These are phyloP conservation scores for Heliconius ismenius DNA, from an alignment of 2,888 invertebrate species.

Conservation along the genomic window DNA sequence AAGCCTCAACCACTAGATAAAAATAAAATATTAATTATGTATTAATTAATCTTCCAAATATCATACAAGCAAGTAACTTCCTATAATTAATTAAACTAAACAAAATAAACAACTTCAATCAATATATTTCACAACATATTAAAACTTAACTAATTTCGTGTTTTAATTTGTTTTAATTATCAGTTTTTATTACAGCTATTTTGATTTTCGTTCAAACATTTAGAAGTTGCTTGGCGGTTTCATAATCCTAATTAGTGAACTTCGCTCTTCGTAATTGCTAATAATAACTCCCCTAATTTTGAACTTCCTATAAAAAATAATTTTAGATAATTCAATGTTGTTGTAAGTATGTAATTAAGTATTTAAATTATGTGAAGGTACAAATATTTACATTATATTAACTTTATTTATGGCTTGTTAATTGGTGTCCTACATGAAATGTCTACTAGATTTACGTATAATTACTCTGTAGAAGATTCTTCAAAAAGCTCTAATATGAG, in stretches of 20 bases:
- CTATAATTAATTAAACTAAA: slow-evolving; percentile 1
- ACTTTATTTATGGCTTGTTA: background rate
- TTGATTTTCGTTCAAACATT: slow-evolving; percentile 54
- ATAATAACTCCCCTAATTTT: slow-evolving; percentile 47
- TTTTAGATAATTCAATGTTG: slow-evolving; percentile 34
- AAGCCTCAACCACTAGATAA: background rate
- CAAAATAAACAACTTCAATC: slow-evolving; percentile 19
- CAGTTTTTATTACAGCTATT: slow-evolving; percentile 53
- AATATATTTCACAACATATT: slow-evolving; percentile 29
- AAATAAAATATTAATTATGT: background rate
- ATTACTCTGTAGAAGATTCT: background rate
- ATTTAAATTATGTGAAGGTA: background rate
- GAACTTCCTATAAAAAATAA: slow-evolving; percentile 34
- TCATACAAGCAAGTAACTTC: background rate
- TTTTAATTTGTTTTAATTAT: slow-evolving; percentile 41
- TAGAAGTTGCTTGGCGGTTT: slow-evolving; percentile 52
- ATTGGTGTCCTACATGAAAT: background rate
- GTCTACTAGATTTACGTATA: background rate
- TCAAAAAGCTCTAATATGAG: background rate
- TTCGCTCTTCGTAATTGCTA: slow-evolving; percentile 52
- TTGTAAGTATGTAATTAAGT: background rate
- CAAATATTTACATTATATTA: background rate
- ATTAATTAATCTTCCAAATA: background rate
- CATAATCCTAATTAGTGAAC: slow-evolving; percentile 56
- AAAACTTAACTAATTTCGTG: slow-evolving; percentile 36